phyloP scores from a whole-genome alignment of 2,888 invertebrate genomes.

The Lobophora halterata region DNA sequence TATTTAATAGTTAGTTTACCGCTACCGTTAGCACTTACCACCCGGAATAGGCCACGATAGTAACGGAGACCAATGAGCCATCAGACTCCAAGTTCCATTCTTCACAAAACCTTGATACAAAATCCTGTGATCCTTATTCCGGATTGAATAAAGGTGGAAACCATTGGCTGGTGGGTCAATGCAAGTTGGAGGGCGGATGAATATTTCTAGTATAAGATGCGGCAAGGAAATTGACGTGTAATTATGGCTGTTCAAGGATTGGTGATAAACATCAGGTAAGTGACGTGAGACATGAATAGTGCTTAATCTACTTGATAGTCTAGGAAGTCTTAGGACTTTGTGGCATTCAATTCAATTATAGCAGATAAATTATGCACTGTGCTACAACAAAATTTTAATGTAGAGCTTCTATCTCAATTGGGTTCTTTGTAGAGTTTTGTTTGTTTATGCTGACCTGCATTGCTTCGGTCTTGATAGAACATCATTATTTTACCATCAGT shows the following conservation, averaged over 20 bases:
- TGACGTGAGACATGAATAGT: slow-evolving; percentile 6
- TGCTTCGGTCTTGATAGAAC: slow-evolving; percentile 60
- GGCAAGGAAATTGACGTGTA: slow-evolving; percentile 45
- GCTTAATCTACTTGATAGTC: not conserved
- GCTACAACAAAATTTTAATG: too few species aligned
- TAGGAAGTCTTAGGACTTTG: slow-evolving; percentile 24
- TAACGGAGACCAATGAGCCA: slow-evolving; percentile 37
- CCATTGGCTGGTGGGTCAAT: slow-evolving; percentile 4
- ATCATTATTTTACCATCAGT: slow-evolving; percentile 62
- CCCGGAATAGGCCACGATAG: slow-evolving; percentile 54
- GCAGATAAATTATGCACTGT: too few species aligned
- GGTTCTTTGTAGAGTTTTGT: slow-evolving; percentile 46
- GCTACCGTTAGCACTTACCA: slow-evolving; percentile 53
- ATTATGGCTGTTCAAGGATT: slow-evolving; percentile 37
- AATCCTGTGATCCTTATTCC: not conserved
- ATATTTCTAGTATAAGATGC: slow-evolving; percentile 46
- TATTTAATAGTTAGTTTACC: slow-evolving; percentile 24
- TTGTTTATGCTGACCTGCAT: slow-evolving; percentile 53
- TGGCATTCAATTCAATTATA: slow-evolving; percentile 51
- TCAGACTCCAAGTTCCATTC: slow-evolving; percentile 8
- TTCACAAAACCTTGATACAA: not conserved
- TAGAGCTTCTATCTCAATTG: too few species aligned
- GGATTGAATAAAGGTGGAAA: slow-evolving; percentile 21
- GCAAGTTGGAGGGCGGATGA: slow-evolving; percentile 29
- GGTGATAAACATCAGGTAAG: slow-evolving; percentile 13